Evolutionary conservation across 2,888 invertebrate species (phyloP), one percentile per base, ranked within the genome.

Genomic region (Proisotoma minuta): DNA sequence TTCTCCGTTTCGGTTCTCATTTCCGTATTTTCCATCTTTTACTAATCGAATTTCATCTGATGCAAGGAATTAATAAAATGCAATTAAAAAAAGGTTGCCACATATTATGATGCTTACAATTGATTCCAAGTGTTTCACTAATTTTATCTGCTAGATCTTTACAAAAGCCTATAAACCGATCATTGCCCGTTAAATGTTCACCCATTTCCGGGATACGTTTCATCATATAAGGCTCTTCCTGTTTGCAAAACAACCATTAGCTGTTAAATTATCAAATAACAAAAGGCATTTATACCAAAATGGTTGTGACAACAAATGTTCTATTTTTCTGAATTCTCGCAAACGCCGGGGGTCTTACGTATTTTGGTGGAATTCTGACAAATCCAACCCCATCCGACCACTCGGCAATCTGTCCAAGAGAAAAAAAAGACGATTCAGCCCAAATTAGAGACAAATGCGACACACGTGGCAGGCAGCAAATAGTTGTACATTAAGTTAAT

Each of bases 201-300:
- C 84, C 85, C 8, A 83, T 81, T 62, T 86, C 86, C 1, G 85
- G 81, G 63, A 83, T 82, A 75, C 85, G 85, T 71, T 84, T 78
- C 88, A 91, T 91, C 75, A 93, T 85, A 76, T 91, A 94, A 0
- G 93, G 93, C 74, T 91, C 91, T 78, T 92, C 91, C 85, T 86
- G 76, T 26, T n/a, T n/a, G n/a, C n/a, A n/a, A n/a, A n/a, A n/a
- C n/a, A n/a, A n/a, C n/a, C n/a, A n/a, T n/a, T n/a, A n/a, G n/a
- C n/a, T n/a, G n/a, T n/a, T n/a, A n/a, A n/a, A n/a, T n/a, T n/a
- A n/a, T n/a, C n/a, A n/a, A n/a, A n/a, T n/a, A n/a, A n/a, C n/a
- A n/a, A n/a, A 29, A 8, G 23, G 34, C 8, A 58, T 80, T 83
- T 80, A n/a, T 76, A 85, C 86, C 75, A 91, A 81, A 65, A 91